Evolutionary conservation across 2,888 invertebrate genomes (phyloP), one percentile per base, ranked within the genome.

Genomic region (Dynastes maya): DNA sequence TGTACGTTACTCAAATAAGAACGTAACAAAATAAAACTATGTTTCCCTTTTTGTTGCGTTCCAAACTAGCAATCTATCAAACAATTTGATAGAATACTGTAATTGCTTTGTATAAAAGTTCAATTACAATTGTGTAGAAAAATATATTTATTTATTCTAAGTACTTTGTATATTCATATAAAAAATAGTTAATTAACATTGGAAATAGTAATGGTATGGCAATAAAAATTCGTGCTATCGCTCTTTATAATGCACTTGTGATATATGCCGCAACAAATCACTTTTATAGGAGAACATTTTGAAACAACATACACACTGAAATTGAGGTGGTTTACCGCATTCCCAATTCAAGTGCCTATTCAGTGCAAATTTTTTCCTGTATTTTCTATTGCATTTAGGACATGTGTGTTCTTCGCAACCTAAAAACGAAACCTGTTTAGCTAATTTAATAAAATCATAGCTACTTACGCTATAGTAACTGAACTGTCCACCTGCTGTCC

Each of bases 291-390:
- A 51, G 22, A 78, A 78, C 78, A 78, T 71, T 27, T 40, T 70
- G n/a, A 63, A 51, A 45, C 72, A 78, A 29, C 72, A 72, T 16
- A 51, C 67, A 40, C 78, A 78, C 4, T 71, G 63, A 40, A 71
- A n/a, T 32, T 78, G 72, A 49, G 77, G 77, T n/a, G 70, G 63
- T 40, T 78, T 78, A 27, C 72, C 61, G 61, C 80, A 80, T 32
- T 78, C 76, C 40, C 75, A 71, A 16, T 64, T 68, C 16, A 76
- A n/a, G 53, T 80, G 80, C 8, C 64, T 71, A 29, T 71, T 77
- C 1, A 77, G 49, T 1, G 78, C 67, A 16, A 63, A 51, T 27
- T 37, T 72, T 49, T 75, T 78, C 67, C 65, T 75, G 67, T 78
- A 78, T 9, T 37, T 67, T 27, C 65, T 78, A 22, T 75, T 65